phyloP scores from a whole-genome alignment of 2,113 vertebrate species.

The Rhinopomastus cyanomelas region DNA sequence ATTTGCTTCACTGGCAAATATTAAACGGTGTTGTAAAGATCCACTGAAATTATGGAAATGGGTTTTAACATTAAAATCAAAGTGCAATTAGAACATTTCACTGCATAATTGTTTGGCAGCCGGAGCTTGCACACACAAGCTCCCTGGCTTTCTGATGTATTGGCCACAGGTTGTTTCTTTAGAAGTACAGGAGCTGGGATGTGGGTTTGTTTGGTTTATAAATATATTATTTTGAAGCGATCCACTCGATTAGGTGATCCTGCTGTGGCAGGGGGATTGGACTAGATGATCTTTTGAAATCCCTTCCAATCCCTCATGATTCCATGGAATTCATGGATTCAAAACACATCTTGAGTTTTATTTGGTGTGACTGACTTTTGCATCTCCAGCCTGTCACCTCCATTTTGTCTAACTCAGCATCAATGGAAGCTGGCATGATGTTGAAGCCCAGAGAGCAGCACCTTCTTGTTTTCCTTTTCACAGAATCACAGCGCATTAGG shows the following conservation, averaged over 20 bases:
- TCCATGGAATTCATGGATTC: too few species aligned
- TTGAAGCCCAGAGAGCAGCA: neutral
- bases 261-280: too few species aligned
- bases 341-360: neutral
- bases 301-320: too few species aligned
- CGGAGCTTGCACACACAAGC: slow-evolving; percentile 18
- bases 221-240: neutral
- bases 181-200: slow-evolving; percentile 3
- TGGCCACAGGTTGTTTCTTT: slow-evolving; percentile 63
- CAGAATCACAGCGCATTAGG: too few species aligned
- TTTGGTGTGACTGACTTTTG: neutral
- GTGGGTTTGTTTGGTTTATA: neutral
- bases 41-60: slow-evolving; percentile 79
- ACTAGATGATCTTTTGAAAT: too few species aligned
- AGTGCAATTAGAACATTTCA: slow-evolving; percentile 78
- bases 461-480: neutral
- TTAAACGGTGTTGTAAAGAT: slow-evolving; percentile 72
- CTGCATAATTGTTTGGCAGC: slow-evolving; percentile 75
- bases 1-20: slow-evolving; percentile 77
- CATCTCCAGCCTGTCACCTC: neutral
- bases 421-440: neutral
- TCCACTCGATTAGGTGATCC: neutral
- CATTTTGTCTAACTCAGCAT: neutral
- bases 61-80: slow-evolving; percentile 77
- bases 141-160: slow-evolving; percentile 68